These are phyloP conservation scores for Eremophila alpestris DNA, from an alignment of 2,797 vertebrate species.

Conservation along the genomic window DNA sequence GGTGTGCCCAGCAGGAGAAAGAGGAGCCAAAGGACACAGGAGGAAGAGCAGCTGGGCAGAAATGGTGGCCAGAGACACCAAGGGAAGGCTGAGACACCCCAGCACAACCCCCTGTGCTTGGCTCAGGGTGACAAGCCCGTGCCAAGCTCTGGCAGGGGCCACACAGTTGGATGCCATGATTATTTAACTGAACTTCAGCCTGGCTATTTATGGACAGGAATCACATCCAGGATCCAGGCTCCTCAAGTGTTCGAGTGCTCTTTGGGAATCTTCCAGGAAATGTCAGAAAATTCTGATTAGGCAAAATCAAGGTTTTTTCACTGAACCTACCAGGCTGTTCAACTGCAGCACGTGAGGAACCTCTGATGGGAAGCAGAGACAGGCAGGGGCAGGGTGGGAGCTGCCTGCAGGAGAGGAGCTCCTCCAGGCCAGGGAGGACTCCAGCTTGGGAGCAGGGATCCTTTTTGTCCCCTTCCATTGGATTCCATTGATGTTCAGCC, in stretches of 20 bases:
- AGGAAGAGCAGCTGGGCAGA: background rate
- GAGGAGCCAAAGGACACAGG: background rate
- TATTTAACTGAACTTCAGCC: constrained; percentile 4
- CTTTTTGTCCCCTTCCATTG: background rate
- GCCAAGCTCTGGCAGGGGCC: background rate
- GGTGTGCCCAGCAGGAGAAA: background rate
- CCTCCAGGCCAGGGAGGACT: background rate
- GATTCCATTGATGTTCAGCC: background rate
- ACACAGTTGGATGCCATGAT: background rate
- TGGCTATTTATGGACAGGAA: constrained; percentile 54
- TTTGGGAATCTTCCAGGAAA: constrained; percentile 53
- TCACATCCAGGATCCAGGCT: background rate
- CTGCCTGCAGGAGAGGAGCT: background rate
- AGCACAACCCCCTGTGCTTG: fast-evolving
- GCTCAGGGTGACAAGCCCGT: background rate
- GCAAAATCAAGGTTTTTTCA: constrained; percentile 18
- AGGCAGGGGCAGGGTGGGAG: background rate
- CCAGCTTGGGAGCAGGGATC: background rate
- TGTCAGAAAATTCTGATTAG: constrained; percentile 34
- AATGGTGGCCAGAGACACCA: background rate
- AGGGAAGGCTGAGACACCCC: background rate
- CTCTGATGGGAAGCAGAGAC: background rate
- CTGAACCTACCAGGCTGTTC: background rate
- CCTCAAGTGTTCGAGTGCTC: background rate
- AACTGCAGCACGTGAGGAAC: background rate